phyloP scores from a whole-genome alignment of 1,140 invertebrate genomes.

The Alviniconcha marisindica region DNA sequence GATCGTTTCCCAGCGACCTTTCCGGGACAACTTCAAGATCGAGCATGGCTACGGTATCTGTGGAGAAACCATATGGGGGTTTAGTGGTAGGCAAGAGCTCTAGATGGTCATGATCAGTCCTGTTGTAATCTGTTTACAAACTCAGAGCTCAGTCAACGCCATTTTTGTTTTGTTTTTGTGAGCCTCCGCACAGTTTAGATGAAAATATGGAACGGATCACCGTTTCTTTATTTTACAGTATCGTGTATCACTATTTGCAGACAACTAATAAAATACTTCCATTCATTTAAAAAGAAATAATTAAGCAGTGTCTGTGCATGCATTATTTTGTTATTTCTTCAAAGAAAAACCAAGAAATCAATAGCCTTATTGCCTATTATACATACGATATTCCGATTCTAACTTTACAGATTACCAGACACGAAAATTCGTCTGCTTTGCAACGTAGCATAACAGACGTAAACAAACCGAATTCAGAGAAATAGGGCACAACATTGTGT shows the following conservation, averaged over 20 bases:
- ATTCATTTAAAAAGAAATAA: background rate
- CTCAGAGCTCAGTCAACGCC: conserved; percentile 45
- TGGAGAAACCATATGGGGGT: background rate
- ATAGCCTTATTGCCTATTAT: too few relatives aligned
- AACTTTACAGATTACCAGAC: background rate
- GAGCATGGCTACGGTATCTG: conserved; percentile 82
- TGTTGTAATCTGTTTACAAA: conserved; percentile 39
- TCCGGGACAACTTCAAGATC: conserved; percentile 97
- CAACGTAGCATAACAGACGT: conserved; percentile 2
- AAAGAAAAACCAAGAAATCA: too few relatives aligned
- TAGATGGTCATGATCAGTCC: conserved; percentile 4
- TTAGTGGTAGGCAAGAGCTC: conserved; percentile 3
- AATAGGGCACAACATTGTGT: too few relatives aligned
- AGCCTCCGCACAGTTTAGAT: background rate
- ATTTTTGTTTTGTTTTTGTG: conserved; percentile 57
- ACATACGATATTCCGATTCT: too few relatives aligned
- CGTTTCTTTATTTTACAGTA: background rate
- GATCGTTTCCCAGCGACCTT: conserved; percentile 95
- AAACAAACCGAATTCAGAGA: too few relatives aligned
- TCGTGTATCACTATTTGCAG: too few relatives aligned
- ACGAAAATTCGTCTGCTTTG: conserved; percentile 11
- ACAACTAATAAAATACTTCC: background rate
- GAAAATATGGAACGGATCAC: conserved; percentile 15
- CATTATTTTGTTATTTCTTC: too few relatives aligned
- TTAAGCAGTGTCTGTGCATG: too few relatives aligned